Evolutionary conservation across 2,113 vertebrate species (phyloP), one percentile per base, ranked within the genome.

Genomic region (Machaerirhynchus nigripectus): DNA sequence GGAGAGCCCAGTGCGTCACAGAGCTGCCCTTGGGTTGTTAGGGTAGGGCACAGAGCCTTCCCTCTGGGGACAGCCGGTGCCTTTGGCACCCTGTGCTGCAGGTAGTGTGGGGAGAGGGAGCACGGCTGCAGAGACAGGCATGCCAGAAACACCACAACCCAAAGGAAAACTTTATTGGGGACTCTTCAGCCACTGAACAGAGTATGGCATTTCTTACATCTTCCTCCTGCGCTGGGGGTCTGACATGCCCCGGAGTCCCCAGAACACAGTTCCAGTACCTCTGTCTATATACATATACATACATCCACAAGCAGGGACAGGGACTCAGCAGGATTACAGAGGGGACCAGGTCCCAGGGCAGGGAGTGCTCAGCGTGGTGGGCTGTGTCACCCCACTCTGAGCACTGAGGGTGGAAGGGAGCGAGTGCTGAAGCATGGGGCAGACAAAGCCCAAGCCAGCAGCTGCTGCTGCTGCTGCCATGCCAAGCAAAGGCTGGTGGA

Each of bases 141-240:
- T 63, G 59, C 60, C 50, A 83, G 42, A 63, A 85, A 83, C 85
- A 49, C 60, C 37, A 33, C 61, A 55, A 79, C 40, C 82, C 85
- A 80, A 84, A 94, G 79, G 82, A 90, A 69, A 74, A 47, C 21
- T 97, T 96, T 97, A 96, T 88, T 97, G 22, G 87, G 61, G 63
- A 39, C 22, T 50, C 46, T 71, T 28, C 40, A 74, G 84, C 56
- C 69, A 55, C 76, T 47, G 52, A 67, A 71, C 55, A 89, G 50
- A 61, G 70, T 10, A 7, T 37, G 46, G 74, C 93, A 89, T 87
- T 95, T 95, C 94, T 89, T 95, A 96, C 69, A 89, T 91, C 90
- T 64, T 96, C 56, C 20, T 85, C 42, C 79, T 15, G 6, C 0
- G 0, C 50, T 24, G 42, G 39, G 67, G 37, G 26, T 46, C 89